phyloP scores from a whole-genome alignment of 2,797 vertebrate species.

The Macroramphosus scolopax region DNA sequence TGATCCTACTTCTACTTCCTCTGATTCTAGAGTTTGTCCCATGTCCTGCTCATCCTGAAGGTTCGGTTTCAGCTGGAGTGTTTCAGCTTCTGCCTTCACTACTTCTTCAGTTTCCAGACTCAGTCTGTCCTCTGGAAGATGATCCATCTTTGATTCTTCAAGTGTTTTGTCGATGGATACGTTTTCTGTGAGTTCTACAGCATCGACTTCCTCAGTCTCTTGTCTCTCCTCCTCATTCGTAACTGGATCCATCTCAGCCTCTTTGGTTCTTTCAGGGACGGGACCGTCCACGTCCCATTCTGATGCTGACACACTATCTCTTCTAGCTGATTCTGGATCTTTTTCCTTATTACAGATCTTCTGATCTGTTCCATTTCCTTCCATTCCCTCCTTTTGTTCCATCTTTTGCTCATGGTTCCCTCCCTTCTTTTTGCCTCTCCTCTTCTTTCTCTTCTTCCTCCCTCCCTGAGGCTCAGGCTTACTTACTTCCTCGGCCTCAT shows the following conservation, averaged over 20 bases:
- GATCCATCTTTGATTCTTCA: background rate
- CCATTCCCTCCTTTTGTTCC: conserved; percentile 26
- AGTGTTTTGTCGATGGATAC: background rate
- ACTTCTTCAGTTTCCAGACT: too few species aligned
- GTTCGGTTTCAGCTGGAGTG: too few species aligned
- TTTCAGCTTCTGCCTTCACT: too few species aligned
- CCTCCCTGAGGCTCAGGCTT: conserved; percentile 48
- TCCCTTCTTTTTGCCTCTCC: conserved; percentile 68
- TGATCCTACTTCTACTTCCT: conserved; percentile 12
- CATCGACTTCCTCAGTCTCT: conserved; percentile 8
- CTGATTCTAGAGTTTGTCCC: conserved; percentile 13
- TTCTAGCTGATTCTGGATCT: background rate
- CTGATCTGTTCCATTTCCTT: conserved; percentile 7
- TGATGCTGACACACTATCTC: background rate
- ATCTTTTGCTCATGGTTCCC: conserved; percentile 29
- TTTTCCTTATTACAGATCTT: conserved; percentile 9
- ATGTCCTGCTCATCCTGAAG: background rate
- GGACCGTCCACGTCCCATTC: conserved; percentile 1
- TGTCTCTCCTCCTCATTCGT: conserved; percentile 21
- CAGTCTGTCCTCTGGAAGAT: background rate
- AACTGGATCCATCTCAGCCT: conserved; percentile 9
- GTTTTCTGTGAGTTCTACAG: background rate
- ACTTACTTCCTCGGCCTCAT: conserved; percentile 30
- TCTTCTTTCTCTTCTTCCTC: conserved; percentile 78
- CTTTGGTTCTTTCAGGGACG: conserved; percentile 17